A percentile compares a stretch with the other conserved stretches of the same genome.
phyloP scores from a whole-genome alignment of 2,888 invertebrate genomes.

The Temnothorax unifasciatus region DNA sequence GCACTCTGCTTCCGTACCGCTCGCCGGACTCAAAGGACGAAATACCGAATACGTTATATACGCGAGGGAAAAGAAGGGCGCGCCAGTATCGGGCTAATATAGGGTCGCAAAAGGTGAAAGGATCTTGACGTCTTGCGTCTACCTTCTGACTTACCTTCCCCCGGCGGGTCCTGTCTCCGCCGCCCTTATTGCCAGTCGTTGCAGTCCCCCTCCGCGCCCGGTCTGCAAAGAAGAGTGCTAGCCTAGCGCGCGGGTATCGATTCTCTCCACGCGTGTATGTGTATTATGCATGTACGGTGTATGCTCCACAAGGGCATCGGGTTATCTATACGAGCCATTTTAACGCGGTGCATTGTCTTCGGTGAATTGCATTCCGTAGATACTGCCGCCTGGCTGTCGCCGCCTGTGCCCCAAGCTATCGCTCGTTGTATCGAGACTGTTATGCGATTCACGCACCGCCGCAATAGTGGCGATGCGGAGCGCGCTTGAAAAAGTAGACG shows the following conservation, averaged over 20 bases:
- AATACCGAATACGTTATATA: slow-evolving; percentile 34
- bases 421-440: slow-evolving; percentile 66
- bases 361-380: slow-evolving; percentile 73
- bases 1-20: slow-evolving; percentile 27
- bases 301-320: slow-evolving; percentile 69
- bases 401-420: slow-evolving; percentile 58
- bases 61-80: slow-evolving; percentile 44
- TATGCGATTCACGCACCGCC: slow-evolving; percentile 59
- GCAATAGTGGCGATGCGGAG: slow-evolving; percentile 33
- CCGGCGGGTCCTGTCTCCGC: slow-evolving; percentile 26
- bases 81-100: slow-evolving; percentile 53
- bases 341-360: slow-evolving; percentile 76
- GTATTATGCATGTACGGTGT: slow-evolving; percentile 61
- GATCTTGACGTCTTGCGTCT: slow-evolving; percentile 52
- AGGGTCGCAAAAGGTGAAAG: slow-evolving; percentile 56
- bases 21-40: slow-evolving; percentile 55
- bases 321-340: slow-evolving; percentile 76
- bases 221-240: slow-evolving; percentile 38
- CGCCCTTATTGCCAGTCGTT: slow-evolving; percentile 48
- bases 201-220: not conserved
- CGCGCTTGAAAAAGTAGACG: slow-evolving; percentile 48
- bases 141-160: slow-evolving; percentile 48
- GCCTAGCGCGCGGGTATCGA: slow-evolving; percentile 62
- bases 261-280: slow-evolving; percentile 56
- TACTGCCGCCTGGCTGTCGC: slow-evolving; percentile 67